Evolutionary conservation across 2,113 vertebrate species (phyloP).

Genomic region (Chaetops frenatus): DNA sequence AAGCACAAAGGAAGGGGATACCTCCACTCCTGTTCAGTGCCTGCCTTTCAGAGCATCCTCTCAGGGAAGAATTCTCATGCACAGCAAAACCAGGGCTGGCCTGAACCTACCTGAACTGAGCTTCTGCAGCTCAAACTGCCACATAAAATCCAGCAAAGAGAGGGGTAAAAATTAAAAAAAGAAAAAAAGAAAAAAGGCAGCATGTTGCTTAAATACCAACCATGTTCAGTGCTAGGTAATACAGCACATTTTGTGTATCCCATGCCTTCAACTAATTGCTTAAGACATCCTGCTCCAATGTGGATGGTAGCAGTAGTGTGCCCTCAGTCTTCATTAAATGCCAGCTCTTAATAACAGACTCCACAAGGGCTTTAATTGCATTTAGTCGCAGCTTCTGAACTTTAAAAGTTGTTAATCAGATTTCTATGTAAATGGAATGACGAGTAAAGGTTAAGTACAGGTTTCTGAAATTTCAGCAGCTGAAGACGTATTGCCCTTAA

Average conservation of each 20-base stretch:
- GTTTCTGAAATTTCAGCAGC: constrained; percentile 73
- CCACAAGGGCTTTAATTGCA: constrained; percentile 84
- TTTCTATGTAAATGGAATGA: constrained; percentile 74
- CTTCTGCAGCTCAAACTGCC: neutral
- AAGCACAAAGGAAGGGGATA: neutral
- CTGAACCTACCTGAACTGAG: neutral
- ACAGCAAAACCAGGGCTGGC: neutral
- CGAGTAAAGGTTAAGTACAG: constrained; percentile 80
- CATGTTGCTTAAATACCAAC: constrained; percentile 64
- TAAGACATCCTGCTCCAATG: constrained; percentile 74
- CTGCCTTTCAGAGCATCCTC: neutral
- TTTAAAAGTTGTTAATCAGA: constrained; percentile 83
- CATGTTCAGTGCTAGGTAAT: constrained; percentile 51
- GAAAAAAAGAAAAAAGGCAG: neutral
- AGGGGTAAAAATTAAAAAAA: neutral
- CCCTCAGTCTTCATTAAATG: constrained; percentile 85
- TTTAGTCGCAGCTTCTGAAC: constrained; percentile 85
- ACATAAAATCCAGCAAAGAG: neutral
- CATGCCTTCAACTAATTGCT: constrained; percentile 78
- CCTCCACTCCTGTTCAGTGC: accelerated
- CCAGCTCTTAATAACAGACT: constrained; percentile 84
- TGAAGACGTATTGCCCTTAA: constrained; percentile 67
- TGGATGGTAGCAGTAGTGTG: constrained; percentile 69
- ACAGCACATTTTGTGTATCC: constrained; percentile 61
- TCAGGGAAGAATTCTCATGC: too few species aligned